A percentile compares a stretch with the other conserved stretches of the same genome.
Evolutionary conservation across 92 coral and sea anemone species (phyloP).

Genomic region (Phenganax stokvisi): DNA sequence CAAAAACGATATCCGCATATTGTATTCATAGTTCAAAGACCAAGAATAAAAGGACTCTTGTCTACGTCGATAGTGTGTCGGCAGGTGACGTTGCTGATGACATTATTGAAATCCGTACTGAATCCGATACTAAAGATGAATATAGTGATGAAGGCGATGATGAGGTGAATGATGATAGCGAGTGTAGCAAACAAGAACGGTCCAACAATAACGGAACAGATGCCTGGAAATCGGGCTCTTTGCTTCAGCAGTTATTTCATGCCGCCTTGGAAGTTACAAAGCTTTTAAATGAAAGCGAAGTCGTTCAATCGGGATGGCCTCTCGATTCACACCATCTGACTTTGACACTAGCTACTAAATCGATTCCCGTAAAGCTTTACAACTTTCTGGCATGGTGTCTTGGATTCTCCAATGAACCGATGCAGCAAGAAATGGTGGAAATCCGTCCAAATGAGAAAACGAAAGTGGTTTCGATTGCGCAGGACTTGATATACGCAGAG

Average conservation of each 20-base stretch:
- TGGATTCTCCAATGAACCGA: neutral
- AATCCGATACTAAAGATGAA: neutral
- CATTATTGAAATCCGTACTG: neutral
- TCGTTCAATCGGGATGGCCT: neutral
- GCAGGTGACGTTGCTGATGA: neutral
- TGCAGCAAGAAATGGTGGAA: neutral
- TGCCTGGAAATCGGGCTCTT: neutral
- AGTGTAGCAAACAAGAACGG: neutral
- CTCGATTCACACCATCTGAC: neutral
- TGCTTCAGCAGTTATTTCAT: neutral
- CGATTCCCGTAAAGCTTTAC: neutral
- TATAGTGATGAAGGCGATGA: neutral
- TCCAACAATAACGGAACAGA: neutral
- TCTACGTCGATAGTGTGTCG: neutral
- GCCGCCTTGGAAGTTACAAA: neutral
- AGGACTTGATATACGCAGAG: neutral
- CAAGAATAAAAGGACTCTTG: neutral
- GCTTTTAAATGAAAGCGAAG: neutral
- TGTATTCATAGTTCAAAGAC: neutral
- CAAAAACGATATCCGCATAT: neutral
- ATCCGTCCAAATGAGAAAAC: neutral
- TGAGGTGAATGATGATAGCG: neutral
- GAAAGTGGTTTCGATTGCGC: neutral
- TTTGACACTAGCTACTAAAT: neutral
- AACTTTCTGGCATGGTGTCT: neutral